Base-by-base conservation (phyloP, 1,140 invertebrate species). In the Brachionus calyciflorus region DNA sequence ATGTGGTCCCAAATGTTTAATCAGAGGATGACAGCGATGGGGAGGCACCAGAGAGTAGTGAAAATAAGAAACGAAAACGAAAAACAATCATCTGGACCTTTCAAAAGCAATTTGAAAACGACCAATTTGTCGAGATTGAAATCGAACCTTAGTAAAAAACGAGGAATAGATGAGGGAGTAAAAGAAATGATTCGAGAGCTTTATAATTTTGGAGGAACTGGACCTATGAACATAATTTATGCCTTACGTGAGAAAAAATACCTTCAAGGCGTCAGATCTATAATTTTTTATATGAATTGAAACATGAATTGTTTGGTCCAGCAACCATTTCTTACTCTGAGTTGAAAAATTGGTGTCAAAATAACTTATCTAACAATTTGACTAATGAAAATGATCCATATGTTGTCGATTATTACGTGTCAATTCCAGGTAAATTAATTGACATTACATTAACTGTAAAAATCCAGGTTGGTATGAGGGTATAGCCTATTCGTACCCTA, bases 341-440 rank as follows among this genome's bases (percentile, higher is more conserved):
- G 30, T 60, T 60, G 17, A 60, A 60, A 60, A 37, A 33, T 37
- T 60, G 55, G 55, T 60, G 55, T 37, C n/a, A 60, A 33, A 60
- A 60, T 33, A 60, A 60, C 24, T 21, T 37, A 60, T 33, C 28
- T 28, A 55, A 26, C 14, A 24, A 55, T 26, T 26, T 28, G 14
- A 19, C 24, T 17, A 37, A 33, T 37, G 55, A 60, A 21, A 33
- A 60, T 30, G 55, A 60, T 37, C n/a, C 55, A 37, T 37, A 60
- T 33, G 30, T 60, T 33, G 17, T 60, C 12, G 55, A 60, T 60
- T 60, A 60, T 60, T 37, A 60, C 17, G 55, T 60, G n/a, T 60
- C 55, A 60, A 60, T 60, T 60, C 17, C 55, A 60, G 55, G 55
- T 60, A 60, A 60, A 60, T 37, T 33, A 60, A 33, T 60, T 12